Conservation (phyloP, 2,888 invertebrate species). For the Dione vanillae region DNA sequence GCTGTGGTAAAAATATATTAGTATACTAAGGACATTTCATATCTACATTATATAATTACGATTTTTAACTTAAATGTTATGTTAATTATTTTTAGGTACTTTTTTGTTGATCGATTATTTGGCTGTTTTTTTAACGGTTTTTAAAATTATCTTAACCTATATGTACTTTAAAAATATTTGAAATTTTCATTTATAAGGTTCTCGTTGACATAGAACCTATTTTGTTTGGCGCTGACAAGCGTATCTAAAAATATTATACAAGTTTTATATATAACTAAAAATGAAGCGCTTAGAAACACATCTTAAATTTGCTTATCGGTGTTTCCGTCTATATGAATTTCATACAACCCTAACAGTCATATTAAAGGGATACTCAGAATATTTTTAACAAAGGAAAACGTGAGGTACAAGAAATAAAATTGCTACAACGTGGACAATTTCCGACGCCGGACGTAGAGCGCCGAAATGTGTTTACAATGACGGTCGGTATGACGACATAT, state of each 20-base stretch:
- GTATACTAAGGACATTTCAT: background rate
- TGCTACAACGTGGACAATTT: conserved; percentile 69
- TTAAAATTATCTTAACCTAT: too few relatives aligned
- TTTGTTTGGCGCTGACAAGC: too few relatives aligned
- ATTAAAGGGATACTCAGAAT: conserved; percentile 47
- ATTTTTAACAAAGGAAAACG: conserved; percentile 59
- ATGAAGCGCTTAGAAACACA: background rate
- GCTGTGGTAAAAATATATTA: conserved; percentile 27
- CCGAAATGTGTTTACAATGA: conserved; percentile 83
- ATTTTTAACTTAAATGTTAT: too few relatives aligned
- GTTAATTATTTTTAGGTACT: too few relatives aligned
- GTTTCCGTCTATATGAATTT: conserved; percentile 23
- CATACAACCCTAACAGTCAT: conserved; percentile 29
- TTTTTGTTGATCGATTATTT: too few relatives aligned
- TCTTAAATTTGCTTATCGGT: background rate
- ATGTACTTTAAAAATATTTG: too few relatives aligned
- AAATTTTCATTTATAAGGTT: too few relatives aligned
- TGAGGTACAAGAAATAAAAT: conserved; percentile 64
- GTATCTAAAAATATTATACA: too few relatives aligned
- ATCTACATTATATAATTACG: background rate
- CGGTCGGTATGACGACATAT: conserved; percentile 74
- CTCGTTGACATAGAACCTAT: too few relatives aligned
- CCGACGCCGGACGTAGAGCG: conserved; percentile 68
- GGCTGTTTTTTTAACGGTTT: too few relatives aligned
- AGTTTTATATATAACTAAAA: background rate